Conservation (phyloP, 2,888 invertebrate genomes). For the Tenodera sinensis region DNA sequence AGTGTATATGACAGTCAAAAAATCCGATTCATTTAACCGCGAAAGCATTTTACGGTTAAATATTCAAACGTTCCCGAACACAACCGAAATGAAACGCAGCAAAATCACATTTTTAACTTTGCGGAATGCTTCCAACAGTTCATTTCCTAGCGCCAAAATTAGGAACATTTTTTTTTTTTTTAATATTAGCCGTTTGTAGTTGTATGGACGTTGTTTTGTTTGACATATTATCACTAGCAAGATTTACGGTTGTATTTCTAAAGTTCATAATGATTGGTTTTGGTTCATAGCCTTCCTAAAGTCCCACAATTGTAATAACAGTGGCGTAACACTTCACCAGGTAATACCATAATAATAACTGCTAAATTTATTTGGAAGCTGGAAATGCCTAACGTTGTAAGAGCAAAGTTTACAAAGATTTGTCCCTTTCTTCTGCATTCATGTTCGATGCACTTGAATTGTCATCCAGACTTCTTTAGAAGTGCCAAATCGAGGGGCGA, state of each 20-base stretch:
- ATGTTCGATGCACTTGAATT: too few relatives aligned
- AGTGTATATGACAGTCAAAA: not conserved
- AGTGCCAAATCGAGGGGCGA: too few relatives aligned
- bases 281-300: not conserved
- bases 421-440: too few relatives aligned
- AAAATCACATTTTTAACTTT: not conserved
- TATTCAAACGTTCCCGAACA: not conserved
- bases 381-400: too few relatives aligned
- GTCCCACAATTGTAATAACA: too few relatives aligned
- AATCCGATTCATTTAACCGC: not conserved
- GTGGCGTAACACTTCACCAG: too few relatives aligned
- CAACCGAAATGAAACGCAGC: not conserved
- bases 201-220: not conserved
- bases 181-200: not conserved
- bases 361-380: too few relatives aligned
- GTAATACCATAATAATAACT: too few relatives aligned
- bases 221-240: not conserved
- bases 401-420: too few relatives aligned
- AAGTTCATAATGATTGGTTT: not conserved
- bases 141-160: not conserved
- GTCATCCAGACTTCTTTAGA: too few relatives aligned
- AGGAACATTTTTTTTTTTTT: not conserved
- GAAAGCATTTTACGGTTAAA: not conserved
- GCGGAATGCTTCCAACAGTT: not conserved
- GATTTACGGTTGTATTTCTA: not conserved